Base-by-base conservation (phyloP, 92 coral and sea anemone species). In the Epizoanthus rinbou region DNA sequence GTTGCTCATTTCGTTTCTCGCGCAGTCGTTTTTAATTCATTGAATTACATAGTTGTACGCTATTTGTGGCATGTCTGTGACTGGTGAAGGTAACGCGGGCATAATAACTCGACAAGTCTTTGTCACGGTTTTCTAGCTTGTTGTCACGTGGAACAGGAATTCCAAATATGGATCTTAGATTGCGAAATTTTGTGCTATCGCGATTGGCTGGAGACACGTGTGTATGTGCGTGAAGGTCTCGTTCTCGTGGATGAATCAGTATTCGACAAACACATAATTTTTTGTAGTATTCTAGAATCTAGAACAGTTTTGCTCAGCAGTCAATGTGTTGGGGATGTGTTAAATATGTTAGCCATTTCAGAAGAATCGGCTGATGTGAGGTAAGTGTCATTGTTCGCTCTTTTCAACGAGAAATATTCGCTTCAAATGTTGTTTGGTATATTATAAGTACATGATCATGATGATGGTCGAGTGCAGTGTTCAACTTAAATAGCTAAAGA, bases 171-270 rank as follows among this genome's bases (percentile, higher is more conserved):
- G 71, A 19, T 57, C 28, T 6, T 2, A 19, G 79, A 14, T 74
- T 73, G 71, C 68, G 76, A 56, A 63, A 69, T 39, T 63, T 82
- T 64, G 68, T 74, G 86, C 79, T 39, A 54, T 74, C 74, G 76
- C 91, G 91, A 89, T 89, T 87, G 94, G 91, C 76, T 85, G 69
- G 85, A 82, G 98, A 95, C 99, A 96, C 99, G 99, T 96, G 99
- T 94, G 99, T 88, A 69, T 80, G 84, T 78, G 82, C 82, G 82
- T 78, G 82, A 41, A 78, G 25, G 41, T 59, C 70, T 76, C 57
- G 82, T 76, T 68, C 57, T 35, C 57, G 43, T 37, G 60, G 78
- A 22, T 75, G 71, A 81, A 81, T 68, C 21, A 75, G 70, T 10
- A 45, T 39, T 47, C 6, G 28, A 56, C 13, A 8, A 75, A 41